Percentiles rank a stretch among this genome's conserved stretches.
Evolutionary conservation across 2,888 invertebrate species (phyloP).

Genomic region (Drosophila melanosoma): DNA sequence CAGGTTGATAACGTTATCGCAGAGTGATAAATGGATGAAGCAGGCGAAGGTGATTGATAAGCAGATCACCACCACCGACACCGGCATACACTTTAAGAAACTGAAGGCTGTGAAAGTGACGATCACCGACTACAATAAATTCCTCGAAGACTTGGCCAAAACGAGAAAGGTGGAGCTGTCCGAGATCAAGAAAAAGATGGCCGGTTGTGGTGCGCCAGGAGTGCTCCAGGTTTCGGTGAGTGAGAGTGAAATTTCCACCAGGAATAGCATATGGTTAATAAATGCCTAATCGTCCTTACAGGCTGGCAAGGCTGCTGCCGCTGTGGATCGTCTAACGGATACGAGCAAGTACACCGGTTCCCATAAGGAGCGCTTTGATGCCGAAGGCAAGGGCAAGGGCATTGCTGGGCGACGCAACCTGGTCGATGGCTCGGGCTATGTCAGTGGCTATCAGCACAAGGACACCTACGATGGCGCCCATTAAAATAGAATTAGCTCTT

Average conservation of each 20-base stretch:
- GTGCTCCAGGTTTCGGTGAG: constrained; percentile 82
- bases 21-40: constrained; percentile 97
- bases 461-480: constrained; percentile 89
- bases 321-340: constrained; percentile 91
- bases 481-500: constrained; percentile 68
- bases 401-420: constrained; percentile 92
- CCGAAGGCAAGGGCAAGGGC: constrained; percentile 93
- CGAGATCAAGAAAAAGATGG: constrained; percentile 92
- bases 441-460: constrained; percentile 93
- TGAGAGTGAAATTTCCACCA: not conserved
- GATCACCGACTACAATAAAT: constrained; percentile 92
- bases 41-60: constrained; percentile 94
- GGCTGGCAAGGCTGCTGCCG: constrained; percentile 85
- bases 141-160: constrained; percentile 93
- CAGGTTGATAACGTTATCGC: constrained; percentile 93
- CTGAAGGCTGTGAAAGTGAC: constrained; percentile 92
- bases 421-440: constrained; percentile 91
- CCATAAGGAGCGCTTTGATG: constrained; percentile 94
- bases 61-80: constrained; percentile 95
- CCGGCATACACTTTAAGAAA: constrained; percentile 95
- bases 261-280: not conserved
- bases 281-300: constrained; percentile 34
- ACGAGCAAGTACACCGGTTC: constrained; percentile 95
- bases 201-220: constrained; percentile 92
- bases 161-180: constrained; percentile 92